Conservation (phyloP, 2,797 vertebrate species). For the Sebastes flavidus region DNA sequence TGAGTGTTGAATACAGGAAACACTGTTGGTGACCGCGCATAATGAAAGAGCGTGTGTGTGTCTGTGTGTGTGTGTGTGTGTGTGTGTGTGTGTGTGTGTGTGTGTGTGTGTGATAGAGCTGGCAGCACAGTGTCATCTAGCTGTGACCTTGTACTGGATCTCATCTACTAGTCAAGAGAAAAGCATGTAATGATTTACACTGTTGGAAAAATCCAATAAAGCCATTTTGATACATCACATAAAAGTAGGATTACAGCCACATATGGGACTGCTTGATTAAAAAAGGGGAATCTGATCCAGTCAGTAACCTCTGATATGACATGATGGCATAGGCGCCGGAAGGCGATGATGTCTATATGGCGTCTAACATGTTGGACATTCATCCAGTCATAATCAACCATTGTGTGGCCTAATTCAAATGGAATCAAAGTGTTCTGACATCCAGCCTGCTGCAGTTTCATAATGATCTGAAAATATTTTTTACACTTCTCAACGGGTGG, state of each 20-base stretch:
- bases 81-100: slow-evolving; percentile 1
- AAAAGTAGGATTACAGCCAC: not conserved
- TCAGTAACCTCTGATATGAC: not conserved
- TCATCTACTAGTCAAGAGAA: not conserved
- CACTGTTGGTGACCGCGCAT: not conserved
- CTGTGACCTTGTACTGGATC: slow-evolving; percentile 34
- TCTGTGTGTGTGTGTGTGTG: too few species aligned
- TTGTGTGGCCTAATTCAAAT: too few species aligned
- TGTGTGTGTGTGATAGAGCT: not conserved
- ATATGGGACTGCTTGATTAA: not conserved
- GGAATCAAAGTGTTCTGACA: too few species aligned
- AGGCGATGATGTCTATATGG: too few species aligned
- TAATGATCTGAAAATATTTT: too few species aligned
- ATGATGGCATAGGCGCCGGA: not conserved
- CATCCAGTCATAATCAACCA: too few species aligned
- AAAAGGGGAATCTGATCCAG: not conserved
- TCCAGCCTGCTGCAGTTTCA: too few species aligned
- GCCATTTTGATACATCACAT: not conserved
- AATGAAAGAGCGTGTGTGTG: not conserved
- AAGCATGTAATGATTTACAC: slow-evolving; percentile 33
- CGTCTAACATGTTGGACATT: too few species aligned
- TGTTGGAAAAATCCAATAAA: not conserved
- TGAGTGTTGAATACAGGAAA: slow-evolving; percentile 12
- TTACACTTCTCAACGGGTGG: too few species aligned
- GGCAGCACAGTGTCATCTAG: not conserved